Percentiles rank a stretch among this genome's conserved stretches.
These are phyloP conservation scores for Charina bottae DNA, from an alignment of 2,113 vertebrate species.

Conservation along the genomic window DNA sequence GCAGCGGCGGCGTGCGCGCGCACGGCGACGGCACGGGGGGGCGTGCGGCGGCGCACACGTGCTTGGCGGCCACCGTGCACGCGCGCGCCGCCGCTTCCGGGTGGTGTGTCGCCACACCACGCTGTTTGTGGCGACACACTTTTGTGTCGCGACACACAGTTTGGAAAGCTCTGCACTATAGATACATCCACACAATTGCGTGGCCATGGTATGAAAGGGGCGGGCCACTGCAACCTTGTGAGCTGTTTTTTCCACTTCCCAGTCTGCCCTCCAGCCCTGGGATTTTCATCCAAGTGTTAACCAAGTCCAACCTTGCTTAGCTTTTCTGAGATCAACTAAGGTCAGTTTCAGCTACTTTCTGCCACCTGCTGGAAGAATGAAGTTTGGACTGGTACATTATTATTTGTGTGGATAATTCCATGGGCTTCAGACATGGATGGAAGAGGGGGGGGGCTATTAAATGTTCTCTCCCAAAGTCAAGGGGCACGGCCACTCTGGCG, in stretches of 20 bases:
- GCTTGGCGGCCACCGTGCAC: no score
- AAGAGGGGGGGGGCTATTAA: background rate
- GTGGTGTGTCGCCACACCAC: no score
- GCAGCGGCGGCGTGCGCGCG: no score
- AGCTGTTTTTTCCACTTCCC: background rate
- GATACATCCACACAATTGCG: background rate
- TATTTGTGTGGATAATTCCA: background rate
- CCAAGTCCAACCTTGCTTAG: background rate
- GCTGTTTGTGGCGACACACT: no score
- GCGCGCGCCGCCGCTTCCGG: no score
- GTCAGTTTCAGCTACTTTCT: background rate
- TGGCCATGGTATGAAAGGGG: background rate
- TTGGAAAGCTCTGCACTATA: no score
- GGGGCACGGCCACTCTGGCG: constrained; percentile 52
- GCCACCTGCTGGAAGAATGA: background rate
- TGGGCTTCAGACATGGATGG: background rate
- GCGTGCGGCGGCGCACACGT: no score
- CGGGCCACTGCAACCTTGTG: background rate
- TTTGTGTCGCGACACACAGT: no score
- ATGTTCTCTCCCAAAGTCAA: constrained; percentile 29
- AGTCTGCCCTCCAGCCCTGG: background rate
- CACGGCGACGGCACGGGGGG: no score
- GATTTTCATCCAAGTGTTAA: background rate
- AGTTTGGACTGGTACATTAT: background rate
- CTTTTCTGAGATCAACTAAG: background rate